phyloP scores from a whole-genome alignment of 1,140 invertebrate species.

The Araneus ventricosus region DNA sequence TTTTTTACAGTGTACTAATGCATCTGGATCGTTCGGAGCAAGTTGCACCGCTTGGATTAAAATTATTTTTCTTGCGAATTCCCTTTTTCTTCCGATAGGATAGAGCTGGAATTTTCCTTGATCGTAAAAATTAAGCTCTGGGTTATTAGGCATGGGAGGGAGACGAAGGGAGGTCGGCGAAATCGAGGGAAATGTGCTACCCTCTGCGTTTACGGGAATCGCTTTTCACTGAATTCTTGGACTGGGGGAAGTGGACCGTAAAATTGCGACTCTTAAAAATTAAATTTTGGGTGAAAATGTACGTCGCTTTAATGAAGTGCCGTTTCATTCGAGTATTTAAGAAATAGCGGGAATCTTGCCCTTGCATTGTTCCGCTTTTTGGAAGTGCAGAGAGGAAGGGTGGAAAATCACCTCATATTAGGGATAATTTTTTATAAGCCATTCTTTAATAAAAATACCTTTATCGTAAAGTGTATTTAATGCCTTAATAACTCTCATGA shows the following conservation, averaged over 20 bases:
- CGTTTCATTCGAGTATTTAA: not conserved
- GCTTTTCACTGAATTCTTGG: not conserved
- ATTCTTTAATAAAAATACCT: not conserved
- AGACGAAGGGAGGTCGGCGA: not conserved
- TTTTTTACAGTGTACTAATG: too few relatives aligned
- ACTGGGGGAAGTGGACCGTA: not conserved
- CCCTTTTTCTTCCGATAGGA: not conserved
- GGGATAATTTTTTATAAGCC: not conserved
- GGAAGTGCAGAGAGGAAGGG: too few relatives aligned
- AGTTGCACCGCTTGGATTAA: not conserved
- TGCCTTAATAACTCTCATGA: not conserved
- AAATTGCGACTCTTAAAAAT: slow-evolving; percentile 1
- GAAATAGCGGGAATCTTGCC: not conserved
- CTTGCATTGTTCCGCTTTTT: not conserved
- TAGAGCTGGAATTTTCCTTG: slow-evolving; percentile 3
- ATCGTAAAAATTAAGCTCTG: slow-evolving; percentile 26
- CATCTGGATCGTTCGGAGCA: not conserved
- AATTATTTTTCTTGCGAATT: not conserved
- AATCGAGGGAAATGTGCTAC: not conserved
- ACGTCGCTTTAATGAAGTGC: not conserved
- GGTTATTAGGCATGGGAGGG: not conserved
- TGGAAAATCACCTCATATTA: too few relatives aligned
- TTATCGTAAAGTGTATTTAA: not conserved
- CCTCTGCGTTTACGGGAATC: not conserved
- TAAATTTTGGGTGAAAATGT: not conserved